A percentile compares a stretch with the other conserved stretches of the same genome.
Evolutionary conservation across 2,797 vertebrate species (phyloP).

Genomic region (Moxostoma hubbsi): DNA sequence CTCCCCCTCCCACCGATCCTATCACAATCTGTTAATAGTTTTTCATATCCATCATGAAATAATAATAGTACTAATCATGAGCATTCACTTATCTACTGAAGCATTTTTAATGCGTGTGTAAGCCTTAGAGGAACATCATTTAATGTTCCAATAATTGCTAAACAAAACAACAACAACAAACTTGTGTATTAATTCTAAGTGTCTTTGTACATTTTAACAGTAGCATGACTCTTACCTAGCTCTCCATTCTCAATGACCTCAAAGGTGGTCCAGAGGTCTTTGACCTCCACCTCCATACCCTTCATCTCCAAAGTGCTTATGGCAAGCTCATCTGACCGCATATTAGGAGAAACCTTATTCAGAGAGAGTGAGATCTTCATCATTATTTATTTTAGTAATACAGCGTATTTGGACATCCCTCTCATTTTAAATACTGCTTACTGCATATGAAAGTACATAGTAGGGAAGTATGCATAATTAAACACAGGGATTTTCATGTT

Average conservation of each 20-base stretch:
- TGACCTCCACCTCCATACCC: constrained; percentile 73
- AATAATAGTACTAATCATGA: constrained; percentile 62
- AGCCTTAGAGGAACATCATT: constrained; percentile 23
- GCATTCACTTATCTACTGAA: constrained; percentile 48
- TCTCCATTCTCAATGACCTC: constrained; percentile 97
- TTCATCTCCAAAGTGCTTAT: constrained; percentile 84
- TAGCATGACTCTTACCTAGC: constrained; percentile 78
- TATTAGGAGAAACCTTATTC: constrained; percentile 87
- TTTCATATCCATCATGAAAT: constrained; percentile 71
- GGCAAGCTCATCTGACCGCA: constrained; percentile 85
- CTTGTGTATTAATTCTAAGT: neutral
- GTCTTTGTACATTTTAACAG: neutral
- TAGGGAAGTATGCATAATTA: no score
- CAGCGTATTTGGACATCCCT: no score
- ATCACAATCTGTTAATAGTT: constrained; percentile 63
- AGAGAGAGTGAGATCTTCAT: constrained; percentile 6
- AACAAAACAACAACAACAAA: no score
- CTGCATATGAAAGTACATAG: no score
- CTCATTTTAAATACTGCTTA: no score
- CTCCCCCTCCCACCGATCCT: constrained; percentile 65
- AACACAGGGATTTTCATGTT: no score
- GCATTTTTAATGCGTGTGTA: constrained; percentile 41
- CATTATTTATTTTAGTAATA: neutral
- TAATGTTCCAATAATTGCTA: constrained; percentile 23
- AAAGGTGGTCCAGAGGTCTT: constrained; percentile 87